phyloP scores from a whole-genome alignment of 2,113 vertebrate genomes.

The Oryzias melastigma region DNA sequence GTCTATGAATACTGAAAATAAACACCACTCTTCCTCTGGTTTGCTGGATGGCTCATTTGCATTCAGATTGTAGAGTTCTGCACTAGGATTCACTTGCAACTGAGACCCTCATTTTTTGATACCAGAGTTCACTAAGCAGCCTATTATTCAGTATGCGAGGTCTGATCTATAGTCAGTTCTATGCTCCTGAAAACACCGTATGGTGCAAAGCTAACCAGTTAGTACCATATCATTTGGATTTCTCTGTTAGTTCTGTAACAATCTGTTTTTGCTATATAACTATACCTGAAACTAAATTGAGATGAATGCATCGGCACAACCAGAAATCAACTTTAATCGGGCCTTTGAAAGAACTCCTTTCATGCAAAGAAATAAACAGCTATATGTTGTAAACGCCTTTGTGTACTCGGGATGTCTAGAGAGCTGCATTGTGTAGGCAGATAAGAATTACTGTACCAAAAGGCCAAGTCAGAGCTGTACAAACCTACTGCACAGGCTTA shows the following conservation, averaged over 20 bases:
- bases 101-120: no score
- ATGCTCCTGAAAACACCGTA: no score
- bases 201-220: no score
- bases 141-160: background rate
- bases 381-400: background rate
- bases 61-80: no score
- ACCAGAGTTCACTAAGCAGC: background rate
- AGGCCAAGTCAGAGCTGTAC: background rate
- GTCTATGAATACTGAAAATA: no score
- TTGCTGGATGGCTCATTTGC: no score
- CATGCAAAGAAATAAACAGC: background rate
- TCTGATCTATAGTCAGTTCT: no score
- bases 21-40: no score
- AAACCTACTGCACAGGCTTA: background rate
- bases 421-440: no score
- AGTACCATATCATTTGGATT: background rate
- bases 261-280: background rate
- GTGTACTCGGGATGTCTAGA: background rate
- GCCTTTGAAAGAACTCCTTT: background rate
- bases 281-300: background rate
- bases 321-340: background rate
- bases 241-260: background rate
- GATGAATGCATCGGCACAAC: background rate
- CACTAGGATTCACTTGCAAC: no score
- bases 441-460: conserved; percentile 1